phyloP scores from a whole-genome alignment of 1,140 invertebrate species.

The Geopemphigus sp. region DNA sequence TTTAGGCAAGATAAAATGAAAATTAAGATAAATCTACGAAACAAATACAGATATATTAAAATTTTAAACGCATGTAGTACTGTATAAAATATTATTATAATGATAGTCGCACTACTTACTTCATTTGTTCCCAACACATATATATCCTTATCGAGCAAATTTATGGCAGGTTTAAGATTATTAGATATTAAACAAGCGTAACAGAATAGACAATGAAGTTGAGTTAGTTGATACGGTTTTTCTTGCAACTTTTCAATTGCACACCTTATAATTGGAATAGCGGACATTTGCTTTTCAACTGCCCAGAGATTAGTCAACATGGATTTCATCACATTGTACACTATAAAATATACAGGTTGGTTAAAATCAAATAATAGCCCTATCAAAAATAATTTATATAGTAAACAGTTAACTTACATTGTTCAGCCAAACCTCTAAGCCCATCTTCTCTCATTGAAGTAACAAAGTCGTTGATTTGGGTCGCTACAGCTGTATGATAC shows the following conservation, averaged over 20 bases:
- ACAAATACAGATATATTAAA: no score
- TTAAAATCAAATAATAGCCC: conserved; percentile 37
- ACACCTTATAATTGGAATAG: conserved; percentile 77
- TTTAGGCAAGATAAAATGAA: no score
- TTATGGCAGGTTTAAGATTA: conserved; percentile 86
- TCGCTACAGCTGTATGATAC: conserved; percentile 60
- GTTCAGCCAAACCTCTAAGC: conserved; percentile 77
- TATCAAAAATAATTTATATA: conserved; percentile 29
- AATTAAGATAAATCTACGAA: no score
- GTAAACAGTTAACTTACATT: conserved; percentile 65
- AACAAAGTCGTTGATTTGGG: conserved; percentile 79
- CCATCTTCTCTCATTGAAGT: conserved; percentile 81
- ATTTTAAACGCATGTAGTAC: no score
- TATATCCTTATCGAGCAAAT: conserved; percentile 86
- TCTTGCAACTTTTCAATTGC: conserved; percentile 88
- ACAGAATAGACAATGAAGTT: conserved; percentile 89
- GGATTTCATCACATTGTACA: conserved; percentile 83
- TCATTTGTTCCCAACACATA: conserved; percentile 81
- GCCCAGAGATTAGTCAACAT: conserved; percentile 77
- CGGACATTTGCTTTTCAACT: conserved; percentile 73
- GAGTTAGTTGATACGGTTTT: conserved; percentile 83
- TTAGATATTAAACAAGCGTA: conserved; percentile 88
- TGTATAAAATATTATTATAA: no score
- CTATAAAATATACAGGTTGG: conserved; percentile 60
- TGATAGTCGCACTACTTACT: conserved; percentile 57